Conservation (phyloP, 2,113 vertebrate genomes). For the Fregata magnificens region DNA sequence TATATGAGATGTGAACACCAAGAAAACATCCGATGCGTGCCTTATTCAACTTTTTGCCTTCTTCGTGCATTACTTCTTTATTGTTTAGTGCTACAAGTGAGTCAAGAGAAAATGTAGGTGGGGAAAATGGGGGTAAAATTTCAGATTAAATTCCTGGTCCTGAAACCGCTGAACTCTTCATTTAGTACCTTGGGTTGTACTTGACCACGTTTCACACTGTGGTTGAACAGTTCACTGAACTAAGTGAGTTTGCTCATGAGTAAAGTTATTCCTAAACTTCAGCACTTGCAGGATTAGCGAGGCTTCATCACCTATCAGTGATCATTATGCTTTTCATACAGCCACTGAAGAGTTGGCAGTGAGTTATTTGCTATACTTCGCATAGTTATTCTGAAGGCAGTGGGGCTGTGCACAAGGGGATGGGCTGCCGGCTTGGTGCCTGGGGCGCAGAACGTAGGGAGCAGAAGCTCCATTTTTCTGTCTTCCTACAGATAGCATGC, state of each 20-base stretch:
- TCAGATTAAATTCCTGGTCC: background rate
- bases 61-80: background rate
- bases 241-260: background rate
- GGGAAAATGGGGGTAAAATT: background rate
- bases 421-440: background rate
- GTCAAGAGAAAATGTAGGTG: background rate
- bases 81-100: background rate
- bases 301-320: background rate
- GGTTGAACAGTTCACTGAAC: background rate
- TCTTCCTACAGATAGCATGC: background rate
- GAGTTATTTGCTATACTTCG: background rate
- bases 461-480: background rate
- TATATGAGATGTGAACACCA: background rate
- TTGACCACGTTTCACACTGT: rapidly evolving
- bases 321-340: background rate
- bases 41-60: background rate
- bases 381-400: background rate
- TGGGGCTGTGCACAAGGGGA: background rate
- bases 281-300: background rate
- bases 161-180: background rate
- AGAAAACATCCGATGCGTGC: background rate
- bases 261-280: background rate
- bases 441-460: background rate
- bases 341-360: background rate
- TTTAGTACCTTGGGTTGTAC: background rate